These are phyloP conservation scores for Acanthosepion esculentum DNA, from an alignment of 2,888 invertebrate species.

Conservation along the genomic window DNA sequence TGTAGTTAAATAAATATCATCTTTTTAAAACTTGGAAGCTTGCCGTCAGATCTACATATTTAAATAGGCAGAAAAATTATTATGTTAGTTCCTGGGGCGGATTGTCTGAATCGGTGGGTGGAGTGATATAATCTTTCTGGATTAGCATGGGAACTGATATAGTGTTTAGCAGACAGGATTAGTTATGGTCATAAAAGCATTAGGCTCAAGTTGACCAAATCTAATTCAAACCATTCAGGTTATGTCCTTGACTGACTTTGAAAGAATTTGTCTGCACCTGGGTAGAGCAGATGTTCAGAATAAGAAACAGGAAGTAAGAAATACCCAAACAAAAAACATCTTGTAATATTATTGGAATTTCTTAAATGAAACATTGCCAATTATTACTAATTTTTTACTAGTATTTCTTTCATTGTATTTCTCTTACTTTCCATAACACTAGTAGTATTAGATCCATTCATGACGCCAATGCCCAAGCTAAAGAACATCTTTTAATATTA, in stretches of 20 bases:
- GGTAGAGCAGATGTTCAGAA: background rate
- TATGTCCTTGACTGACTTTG: constrained; percentile 1
- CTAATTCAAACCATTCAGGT: background rate
- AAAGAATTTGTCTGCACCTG: background rate
- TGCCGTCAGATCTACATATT: background rate
- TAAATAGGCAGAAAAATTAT: background rate
- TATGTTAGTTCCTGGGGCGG: background rate
- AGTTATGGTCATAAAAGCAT: background rate
- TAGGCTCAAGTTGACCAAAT: background rate
- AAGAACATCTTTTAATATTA: too few species aligned
- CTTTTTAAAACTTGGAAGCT: background rate
- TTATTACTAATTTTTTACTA: too few species aligned
- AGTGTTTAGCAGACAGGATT: background rate
- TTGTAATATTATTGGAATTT: too few species aligned
- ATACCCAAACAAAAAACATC: too few species aligned
- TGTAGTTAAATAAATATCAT: background rate
- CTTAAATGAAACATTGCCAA: too few species aligned
- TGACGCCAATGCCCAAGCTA: too few species aligned
- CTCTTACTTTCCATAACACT: too few species aligned
- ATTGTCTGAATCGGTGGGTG: background rate
- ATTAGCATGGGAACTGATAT: background rate
- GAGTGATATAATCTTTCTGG: background rate
- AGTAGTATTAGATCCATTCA: too few species aligned
- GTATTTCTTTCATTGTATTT: too few species aligned
- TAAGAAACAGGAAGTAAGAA: background rate